Conservation (phyloP, 2,888 invertebrate genomes). For the Calameuta idolon region DNA sequence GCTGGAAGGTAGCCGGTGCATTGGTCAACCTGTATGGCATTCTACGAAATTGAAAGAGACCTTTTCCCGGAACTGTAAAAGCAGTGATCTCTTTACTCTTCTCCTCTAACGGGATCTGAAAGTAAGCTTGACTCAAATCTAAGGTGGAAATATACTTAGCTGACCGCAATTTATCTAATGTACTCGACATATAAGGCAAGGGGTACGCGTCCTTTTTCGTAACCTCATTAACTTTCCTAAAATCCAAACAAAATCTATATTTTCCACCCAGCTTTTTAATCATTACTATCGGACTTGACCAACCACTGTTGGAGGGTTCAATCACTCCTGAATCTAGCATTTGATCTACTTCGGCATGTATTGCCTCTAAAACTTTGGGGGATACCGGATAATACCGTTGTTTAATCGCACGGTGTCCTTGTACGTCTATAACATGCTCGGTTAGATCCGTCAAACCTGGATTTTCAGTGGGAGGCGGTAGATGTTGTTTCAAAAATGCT, state of each 20-base stretch:
- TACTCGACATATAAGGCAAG: constrained; percentile 37
- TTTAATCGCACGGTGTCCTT: constrained; percentile 23
- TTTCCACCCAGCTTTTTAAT: constrained; percentile 42
- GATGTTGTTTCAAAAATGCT: no score
- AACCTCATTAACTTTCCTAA: constrained; percentile 47
- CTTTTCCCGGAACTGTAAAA: constrained; percentile 45
- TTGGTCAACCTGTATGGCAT: constrained; percentile 48
- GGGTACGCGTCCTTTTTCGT: constrained; percentile 49
- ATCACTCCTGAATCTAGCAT: constrained; percentile 50
- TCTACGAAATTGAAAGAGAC: constrained; percentile 45
- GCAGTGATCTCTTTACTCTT: constrained; percentile 41
- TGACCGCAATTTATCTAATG: constrained; percentile 43
- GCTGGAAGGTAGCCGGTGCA: constrained; percentile 48
- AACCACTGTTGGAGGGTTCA: constrained; percentile 43
- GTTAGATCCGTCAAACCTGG: not conserved
- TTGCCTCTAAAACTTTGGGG: constrained; percentile 19
- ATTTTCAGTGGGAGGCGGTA: no score
- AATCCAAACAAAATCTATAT: constrained; percentile 50
- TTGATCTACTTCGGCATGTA: constrained; percentile 41
- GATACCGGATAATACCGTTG: constrained; percentile 28
- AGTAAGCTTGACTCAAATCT: constrained; percentile 49
- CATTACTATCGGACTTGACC: constrained; percentile 47
- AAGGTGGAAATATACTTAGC: constrained; percentile 50
- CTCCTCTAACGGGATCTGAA: constrained; percentile 39
- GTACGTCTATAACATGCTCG: constrained; percentile 16